Evolutionary conservation across 1,140 invertebrate genomes (phyloP), one percentile per base, ranked within the genome.

Genomic region (Drosophila bifasciata): DNA sequence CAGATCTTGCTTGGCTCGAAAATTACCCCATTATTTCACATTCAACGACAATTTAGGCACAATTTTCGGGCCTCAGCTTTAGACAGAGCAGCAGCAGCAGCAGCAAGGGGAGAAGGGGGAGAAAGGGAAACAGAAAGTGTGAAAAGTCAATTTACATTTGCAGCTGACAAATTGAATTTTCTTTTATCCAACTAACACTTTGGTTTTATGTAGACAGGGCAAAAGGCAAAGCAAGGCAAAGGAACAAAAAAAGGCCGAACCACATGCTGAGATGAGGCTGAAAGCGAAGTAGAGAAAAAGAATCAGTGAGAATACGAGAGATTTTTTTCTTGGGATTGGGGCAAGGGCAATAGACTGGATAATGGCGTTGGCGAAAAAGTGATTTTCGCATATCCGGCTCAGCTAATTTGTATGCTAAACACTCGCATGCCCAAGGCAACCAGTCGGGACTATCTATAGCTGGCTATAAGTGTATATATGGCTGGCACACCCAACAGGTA

Each of bases 321-420:
- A n/a, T n/a, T n/a, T n/a, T n/a, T n/a, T n/a, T n/a, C 1, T 21
- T 25, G 23, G 5, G 5, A 25, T 25, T 25, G 55, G 58, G 62
- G 68, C 61, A 50, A 73, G 70, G 69, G 58, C 69, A 63, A 73
- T 73, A 74, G 69, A 88, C 69, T 81, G 73, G 77, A 88, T 81
- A 86, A 86, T 73, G 69, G 74, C 60, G 53, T 73, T 73, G 72
- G 69, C 78, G 19, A 72, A 88, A 88, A 86, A 86, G 78, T 83
- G 83, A 86, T 86, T 86, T 86, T 86, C 77, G 78, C 75, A 88
- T 88, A 78, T 76, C 83, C 83, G 69, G 55, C 76, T 63, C 55
- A 66, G 78, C 83, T 86, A 86, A 86, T 86, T 86, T 86, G 81
- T 88, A 86, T 86, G 81, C 81, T 81, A 86, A 88, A 77, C 83